Base-by-base conservation (phyloP, 2,113 vertebrate species). In the Tylochromis polylepis region DNA sequence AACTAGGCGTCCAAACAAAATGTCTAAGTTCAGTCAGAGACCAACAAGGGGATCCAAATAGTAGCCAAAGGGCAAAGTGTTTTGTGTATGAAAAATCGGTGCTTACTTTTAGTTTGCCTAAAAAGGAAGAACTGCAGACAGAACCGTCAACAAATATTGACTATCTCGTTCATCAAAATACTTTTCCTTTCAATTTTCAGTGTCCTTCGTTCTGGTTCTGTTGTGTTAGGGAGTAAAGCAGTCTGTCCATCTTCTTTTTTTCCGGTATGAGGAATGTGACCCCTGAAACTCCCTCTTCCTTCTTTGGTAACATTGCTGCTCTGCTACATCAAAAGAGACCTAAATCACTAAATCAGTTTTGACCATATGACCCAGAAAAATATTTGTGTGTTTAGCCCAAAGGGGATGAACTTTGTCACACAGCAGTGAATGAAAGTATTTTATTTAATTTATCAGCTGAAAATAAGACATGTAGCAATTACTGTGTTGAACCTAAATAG, bases 301-400 rank as follows among this genome's bases (percentile, higher is more conserved):
- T 96, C 59, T 96, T 95, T 95, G 94, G 94, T 93, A 94, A 80
- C 67, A 77, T 75, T 20, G 4, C 87, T 84, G 87, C 83, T 81
- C 20, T 16, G 11, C 57, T 24, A 85, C 87, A 88, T 92, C 85
- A 93, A 90, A 90, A 82, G 67, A 79, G 77, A 43, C 70, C 56
- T 82, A 87, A 88, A 91, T 90, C 60, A 31, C 89, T 89, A 90
- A 92, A 94, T 92, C 89, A 88, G 70, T 92, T 91, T 85, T 79
- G 85, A 93, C 82, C 89, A 93, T 88, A 88, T 91, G 91, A 95
- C 90, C 62, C 53, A 7, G 77, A 62, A 85, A 92, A 92, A 80
- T 87, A 92, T 91, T 91, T 90, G 84, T 79, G 87, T 80, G 4
- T 88, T 94, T 79, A 82, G 62, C 83, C 78, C 46, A 87, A 81